Evolutionary conservation across 2,113 vertebrate genomes (phyloP).

Genomic region (Stercorarius parasiticus): DNA sequence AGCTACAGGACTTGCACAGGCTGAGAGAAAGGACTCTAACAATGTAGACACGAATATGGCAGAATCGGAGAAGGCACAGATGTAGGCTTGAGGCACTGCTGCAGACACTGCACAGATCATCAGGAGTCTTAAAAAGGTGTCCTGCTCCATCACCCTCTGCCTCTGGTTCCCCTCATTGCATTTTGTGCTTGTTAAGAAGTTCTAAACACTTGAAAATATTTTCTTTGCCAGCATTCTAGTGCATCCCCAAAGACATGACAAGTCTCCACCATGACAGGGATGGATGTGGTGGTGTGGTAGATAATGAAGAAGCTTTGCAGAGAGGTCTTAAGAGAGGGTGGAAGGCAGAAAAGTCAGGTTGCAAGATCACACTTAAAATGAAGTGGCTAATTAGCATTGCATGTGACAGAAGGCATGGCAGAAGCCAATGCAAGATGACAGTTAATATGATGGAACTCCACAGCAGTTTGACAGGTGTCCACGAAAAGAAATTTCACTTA

Average conservation of each 20-base stretch:
- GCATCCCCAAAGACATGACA: background rate
- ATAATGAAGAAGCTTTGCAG: background rate
- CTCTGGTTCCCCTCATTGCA: background rate
- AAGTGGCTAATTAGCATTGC: background rate
- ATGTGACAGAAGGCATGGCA: background rate
- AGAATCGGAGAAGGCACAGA: background rate
- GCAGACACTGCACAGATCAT: background rate
- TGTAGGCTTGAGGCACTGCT: background rate
- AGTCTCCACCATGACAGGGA: background rate
- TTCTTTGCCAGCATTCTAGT: background rate
- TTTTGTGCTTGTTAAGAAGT: background rate
- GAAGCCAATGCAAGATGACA: background rate
- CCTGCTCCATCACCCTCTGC: fast-evolving
- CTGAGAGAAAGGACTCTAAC: background rate
- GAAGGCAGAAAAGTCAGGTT: background rate
- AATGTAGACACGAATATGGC: fast-evolving
- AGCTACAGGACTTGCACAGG: background rate
- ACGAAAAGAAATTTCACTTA: background rate
- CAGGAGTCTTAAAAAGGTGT: background rate
- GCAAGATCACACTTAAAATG: background rate
- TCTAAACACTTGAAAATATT: background rate
- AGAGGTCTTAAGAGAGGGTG: background rate
- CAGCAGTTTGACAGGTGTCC: background rate
- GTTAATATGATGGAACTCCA: background rate
- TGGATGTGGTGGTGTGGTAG: background rate